These are phyloP conservation scores for Spea hammondii DNA, from an alignment of 2,797 vertebrate species.

Conservation along the genomic window DNA sequence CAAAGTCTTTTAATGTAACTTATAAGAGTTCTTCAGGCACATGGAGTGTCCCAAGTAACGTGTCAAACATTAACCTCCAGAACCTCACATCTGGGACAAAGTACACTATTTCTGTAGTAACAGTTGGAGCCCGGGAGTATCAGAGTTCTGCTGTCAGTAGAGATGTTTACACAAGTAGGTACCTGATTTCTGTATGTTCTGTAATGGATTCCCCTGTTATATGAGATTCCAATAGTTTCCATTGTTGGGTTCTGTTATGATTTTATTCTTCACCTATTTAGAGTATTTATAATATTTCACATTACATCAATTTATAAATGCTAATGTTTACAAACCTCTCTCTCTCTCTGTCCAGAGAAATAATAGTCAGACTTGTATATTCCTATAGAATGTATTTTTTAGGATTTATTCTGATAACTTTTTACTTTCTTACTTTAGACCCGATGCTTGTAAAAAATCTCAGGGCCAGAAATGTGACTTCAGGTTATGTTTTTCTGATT, in stretches of 20 bases:
- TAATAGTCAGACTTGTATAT: no score
- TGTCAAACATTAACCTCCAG: slow-evolving; percentile 4
- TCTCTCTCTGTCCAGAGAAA: no score
- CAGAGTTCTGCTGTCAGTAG: background rate
- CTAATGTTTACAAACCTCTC: no score
- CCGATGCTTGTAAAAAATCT: no score
- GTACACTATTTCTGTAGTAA: slow-evolving; percentile 24
- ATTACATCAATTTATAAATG: no score
- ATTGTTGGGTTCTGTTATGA: no score
- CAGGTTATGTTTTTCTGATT: background rate
- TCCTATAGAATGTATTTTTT: no score
- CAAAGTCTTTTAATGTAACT: slow-evolving; percentile 12
- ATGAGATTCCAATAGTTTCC: background rate
- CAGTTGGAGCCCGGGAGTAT: slow-evolving; percentile 14
- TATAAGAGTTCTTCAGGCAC: background rate
- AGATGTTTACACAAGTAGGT: slow-evolving; percentile 14
- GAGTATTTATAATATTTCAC: no score
- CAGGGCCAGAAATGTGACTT: background rate
- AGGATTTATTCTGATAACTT: no score
- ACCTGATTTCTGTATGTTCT: no score
- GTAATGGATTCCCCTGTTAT: background rate
- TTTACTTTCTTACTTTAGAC: no score
- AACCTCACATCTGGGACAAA: slow-evolving; percentile 21
- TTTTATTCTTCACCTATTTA: no score
- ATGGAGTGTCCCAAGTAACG: slow-evolving; percentile 1